Percentiles rank a stretch among this genome's conserved stretches.
These are phyloP conservation scores for Notothenia coriiceps DNA, from an alignment of 2,113 vertebrate genomes.

Conservation along the genomic window DNA sequence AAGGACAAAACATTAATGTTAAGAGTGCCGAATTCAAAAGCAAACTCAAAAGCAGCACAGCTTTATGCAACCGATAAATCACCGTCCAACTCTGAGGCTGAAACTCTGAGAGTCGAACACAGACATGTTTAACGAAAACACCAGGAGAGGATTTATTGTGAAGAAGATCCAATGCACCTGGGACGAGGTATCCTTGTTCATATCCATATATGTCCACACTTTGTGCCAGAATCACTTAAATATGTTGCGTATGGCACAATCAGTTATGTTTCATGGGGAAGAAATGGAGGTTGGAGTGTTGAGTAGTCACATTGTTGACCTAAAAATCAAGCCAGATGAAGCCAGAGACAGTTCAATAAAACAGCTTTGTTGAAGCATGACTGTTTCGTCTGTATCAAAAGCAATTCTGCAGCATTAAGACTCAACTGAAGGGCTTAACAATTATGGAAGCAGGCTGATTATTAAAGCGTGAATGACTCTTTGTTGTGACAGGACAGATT, in stretches of 20 bases:
- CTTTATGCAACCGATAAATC: background rate
- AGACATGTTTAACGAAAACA: too few relatives aligned
- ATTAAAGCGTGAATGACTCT: constrained; percentile 12
- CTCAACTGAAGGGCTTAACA: background rate
- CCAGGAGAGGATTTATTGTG: too few relatives aligned
- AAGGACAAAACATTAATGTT: constrained; percentile 21
- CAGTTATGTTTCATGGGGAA: too few relatives aligned
- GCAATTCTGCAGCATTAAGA: background rate
- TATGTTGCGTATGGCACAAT: too few relatives aligned
- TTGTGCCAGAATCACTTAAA: background rate
- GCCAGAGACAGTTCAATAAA: background rate
- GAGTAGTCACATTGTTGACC: background rate
- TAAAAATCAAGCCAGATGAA: background rate
- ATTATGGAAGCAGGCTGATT: constrained; percentile 10
- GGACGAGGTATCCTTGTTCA: too few relatives aligned
- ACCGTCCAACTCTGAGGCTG: background rate
- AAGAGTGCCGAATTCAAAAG: constrained; percentile 8
- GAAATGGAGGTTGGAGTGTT: too few relatives aligned
- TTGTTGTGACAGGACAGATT: background rate
- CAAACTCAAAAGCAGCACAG: background rate
- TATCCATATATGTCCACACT: too few relatives aligned
- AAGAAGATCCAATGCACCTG: too few relatives aligned
- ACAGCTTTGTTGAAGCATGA: background rate
- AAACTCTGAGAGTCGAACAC: background rate
- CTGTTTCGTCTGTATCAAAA: background rate